A percentile compares a stretch with the other conserved stretches of the same genome.
phyloP scores from a whole-genome alignment of 2,888 invertebrate species.

The Torymus auratus region DNA sequence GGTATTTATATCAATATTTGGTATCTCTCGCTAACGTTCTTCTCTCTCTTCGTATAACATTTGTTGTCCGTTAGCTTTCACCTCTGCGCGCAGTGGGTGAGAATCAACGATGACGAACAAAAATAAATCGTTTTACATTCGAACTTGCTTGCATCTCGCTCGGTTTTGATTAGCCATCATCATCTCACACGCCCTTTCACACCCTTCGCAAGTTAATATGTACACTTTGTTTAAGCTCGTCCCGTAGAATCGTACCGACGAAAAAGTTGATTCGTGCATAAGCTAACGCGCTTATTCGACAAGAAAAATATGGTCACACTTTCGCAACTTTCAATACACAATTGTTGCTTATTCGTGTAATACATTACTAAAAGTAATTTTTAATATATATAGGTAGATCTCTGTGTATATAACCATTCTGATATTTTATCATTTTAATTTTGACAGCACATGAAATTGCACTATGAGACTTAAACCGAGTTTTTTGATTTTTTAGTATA shows the following conservation, averaged over 20 bases:
- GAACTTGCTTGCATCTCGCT: neutral
- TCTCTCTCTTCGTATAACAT: constrained; percentile 25
- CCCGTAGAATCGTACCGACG: constrained; percentile 41
- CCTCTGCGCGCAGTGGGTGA: neutral
- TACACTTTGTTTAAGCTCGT: constrained; percentile 48
- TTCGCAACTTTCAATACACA: constrained; percentile 3
- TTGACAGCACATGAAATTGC: too few species aligned
- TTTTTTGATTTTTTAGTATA: too few species aligned
- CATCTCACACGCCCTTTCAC: neutral
- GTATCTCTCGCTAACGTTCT: constrained; percentile 1
- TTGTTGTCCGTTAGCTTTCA: constrained; percentile 8
- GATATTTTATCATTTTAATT: too few species aligned
- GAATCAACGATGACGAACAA: constrained; percentile 7
- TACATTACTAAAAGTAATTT: neutral
- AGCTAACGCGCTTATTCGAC: neutral
- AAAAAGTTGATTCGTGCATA: constrained; percentile 10
- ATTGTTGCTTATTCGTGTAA: neutral
- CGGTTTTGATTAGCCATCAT: neutral
- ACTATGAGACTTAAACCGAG: too few species aligned
- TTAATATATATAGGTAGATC: too few species aligned
- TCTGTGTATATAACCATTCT: too few species aligned
- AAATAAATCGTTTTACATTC: constrained; percentile 20
- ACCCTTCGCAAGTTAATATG: neutral
- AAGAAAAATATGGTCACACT: constrained; percentile 18
- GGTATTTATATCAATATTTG: constrained; percentile 39